Conservation (phyloP, 2,888 invertebrate genomes). For the Arenicola marina region DNA sequence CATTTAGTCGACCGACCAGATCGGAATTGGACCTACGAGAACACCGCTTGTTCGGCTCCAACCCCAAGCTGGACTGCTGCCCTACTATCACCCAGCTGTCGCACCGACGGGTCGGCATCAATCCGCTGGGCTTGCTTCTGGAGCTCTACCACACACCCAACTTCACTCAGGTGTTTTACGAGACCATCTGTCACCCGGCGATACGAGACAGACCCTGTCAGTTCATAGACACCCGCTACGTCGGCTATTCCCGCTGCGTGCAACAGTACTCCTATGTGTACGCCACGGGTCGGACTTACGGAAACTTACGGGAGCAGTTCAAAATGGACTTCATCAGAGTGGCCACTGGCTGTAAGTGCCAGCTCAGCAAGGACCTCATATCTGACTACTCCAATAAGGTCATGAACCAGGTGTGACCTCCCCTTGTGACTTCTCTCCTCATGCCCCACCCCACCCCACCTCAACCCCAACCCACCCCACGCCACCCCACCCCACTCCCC, state of each 20-base stretch:
- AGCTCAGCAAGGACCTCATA: neutral
- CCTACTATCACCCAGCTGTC: constrained; percentile 78
- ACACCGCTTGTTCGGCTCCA: constrained; percentile 19
- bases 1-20: neutral
- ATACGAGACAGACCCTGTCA: constrained; percentile 76
- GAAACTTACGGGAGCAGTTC: constrained; percentile 66
- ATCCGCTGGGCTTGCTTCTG: constrained; percentile 68
- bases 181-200: constrained; percentile 75
- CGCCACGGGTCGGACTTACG: constrained; percentile 73
- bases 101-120: constrained; percentile 77
- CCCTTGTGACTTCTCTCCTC: no score
- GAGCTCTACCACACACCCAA: constrained; percentile 74
- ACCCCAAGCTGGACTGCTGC: constrained; percentile 71
- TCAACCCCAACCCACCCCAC: no score
- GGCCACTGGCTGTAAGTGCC: constrained; percentile 82
- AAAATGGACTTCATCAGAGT: constrained; percentile 82
- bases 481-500: no score
- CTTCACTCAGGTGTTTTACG: constrained; percentile 70
- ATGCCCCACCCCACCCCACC: no score
- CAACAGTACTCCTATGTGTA: constrained; percentile 84
- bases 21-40: constrained; percentile 7
- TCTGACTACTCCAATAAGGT: no score
- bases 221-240: constrained; percentile 74
- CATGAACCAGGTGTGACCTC: no score
- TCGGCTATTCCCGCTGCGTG: constrained; percentile 75